Conservation (phyloP, 2,113 vertebrate genomes). For the Psilopogon haemacephalus region DNA sequence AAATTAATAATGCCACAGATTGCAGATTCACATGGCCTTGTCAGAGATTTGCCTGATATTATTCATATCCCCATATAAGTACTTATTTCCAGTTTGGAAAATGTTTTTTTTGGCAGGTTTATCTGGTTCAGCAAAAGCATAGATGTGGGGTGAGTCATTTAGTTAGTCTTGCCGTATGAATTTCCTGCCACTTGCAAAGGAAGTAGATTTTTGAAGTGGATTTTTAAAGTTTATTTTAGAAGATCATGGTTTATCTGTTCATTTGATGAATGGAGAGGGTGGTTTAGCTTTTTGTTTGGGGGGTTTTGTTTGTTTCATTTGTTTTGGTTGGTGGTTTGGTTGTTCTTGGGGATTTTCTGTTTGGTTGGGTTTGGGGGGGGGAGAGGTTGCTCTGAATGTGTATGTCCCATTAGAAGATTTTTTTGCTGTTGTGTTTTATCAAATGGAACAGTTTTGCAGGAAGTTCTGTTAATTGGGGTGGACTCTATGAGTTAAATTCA, state of each 20-base stretch:
- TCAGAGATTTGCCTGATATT: constrained; percentile 14
- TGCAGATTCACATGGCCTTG: constrained; percentile 36
- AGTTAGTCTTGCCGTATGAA: neutral
- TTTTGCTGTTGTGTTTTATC: neutral
- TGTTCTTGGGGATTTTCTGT: too few relatives aligned
- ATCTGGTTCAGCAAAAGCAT: constrained; percentile 31
- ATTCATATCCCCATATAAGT: constrained; percentile 28
- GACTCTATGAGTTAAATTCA: neutral
- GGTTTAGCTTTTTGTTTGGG: too few relatives aligned
- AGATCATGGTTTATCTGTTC: neutral
- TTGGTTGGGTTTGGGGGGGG: too few relatives aligned
- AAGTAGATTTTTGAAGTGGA: neutral
- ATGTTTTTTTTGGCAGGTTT: constrained; percentile 44
- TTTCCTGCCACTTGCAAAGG: constrained; percentile 36
- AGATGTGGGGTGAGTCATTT: constrained; percentile 9
- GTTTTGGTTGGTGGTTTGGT: too few relatives aligned
- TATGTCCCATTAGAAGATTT: neutral
- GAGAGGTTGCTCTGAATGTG: neutral
- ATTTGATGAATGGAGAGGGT: neutral
- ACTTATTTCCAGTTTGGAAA: constrained; percentile 49
- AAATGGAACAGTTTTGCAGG: neutral
- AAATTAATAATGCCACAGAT: constrained; percentile 14
- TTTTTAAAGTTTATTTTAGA: neutral
- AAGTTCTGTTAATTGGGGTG: neutral
- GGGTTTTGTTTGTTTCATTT: neutral